phyloP scores from a whole-genome alignment of 1,140 invertebrate genomes.

The Diabrotica virgifera region DNA sequence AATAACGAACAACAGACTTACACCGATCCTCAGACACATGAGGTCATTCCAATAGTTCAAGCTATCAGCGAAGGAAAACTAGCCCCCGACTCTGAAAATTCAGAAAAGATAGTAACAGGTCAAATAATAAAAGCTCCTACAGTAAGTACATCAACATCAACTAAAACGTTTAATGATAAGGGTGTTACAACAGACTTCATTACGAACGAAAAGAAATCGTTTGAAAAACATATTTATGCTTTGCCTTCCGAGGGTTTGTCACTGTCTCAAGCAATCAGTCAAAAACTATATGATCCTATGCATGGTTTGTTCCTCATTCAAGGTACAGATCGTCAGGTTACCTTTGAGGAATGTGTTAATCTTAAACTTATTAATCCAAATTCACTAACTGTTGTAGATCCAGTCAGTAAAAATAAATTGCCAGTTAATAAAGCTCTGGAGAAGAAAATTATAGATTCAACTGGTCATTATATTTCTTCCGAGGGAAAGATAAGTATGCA shows the following conservation, averaged over 20 bases:
- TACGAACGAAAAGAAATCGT: conserved; percentile 48
- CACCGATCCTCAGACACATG: conserved; percentile 72
- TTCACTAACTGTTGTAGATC: conserved; percentile 76
- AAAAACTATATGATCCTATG: conserved; percentile 74
- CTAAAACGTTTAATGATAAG: conserved; percentile 35
- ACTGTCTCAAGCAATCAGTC: conserved; percentile 71
- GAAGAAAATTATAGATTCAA: conserved; percentile 72
- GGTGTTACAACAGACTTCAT: conserved; percentile 45
- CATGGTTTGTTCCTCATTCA: conserved; percentile 85
- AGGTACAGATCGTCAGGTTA: conserved; percentile 77
- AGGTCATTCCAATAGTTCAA: conserved; percentile 75
- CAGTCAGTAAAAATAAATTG: conserved; percentile 65
- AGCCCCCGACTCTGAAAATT: conserved; percentile 58
- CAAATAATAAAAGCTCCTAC: conserved; percentile 30
- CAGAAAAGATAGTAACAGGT: conserved; percentile 44
- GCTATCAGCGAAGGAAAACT: conserved; percentile 71
- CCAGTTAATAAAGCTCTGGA: conserved; percentile 73
- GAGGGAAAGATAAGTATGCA: conserved; percentile 67
- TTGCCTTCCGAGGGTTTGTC: conserved; percentile 81
- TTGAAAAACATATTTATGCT: conserved; percentile 62
- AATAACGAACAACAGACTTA: conserved; percentile 77
- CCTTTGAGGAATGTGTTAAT: conserved; percentile 84
- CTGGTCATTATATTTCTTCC: conserved; percentile 66
- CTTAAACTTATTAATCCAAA: conserved; percentile 80
- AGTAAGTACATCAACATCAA: conserved; percentile 31